Evolutionary conservation across 1,140 invertebrate species (phyloP), one percentile per base, ranked within the genome.

Genomic region (Drosophila malerkotliana): DNA sequence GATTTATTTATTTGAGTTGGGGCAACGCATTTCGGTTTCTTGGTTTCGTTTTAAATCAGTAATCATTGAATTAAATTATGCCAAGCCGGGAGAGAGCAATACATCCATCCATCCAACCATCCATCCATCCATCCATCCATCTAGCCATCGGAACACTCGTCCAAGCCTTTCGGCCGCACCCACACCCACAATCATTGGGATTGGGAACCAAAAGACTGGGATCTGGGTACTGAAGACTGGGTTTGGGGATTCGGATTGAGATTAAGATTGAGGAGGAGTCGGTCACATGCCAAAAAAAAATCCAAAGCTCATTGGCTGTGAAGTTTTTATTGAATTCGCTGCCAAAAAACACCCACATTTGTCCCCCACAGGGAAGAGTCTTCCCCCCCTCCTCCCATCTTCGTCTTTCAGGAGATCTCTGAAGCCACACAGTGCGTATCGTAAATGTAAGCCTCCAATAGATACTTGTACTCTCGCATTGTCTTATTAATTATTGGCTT

Each of bases 61-160:
- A 87, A 87, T 89, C 83, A 87, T 87, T 87, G 83, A 87, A 87
- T 87, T 87, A 83, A 87, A 89, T 87, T 87, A 88, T 88, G 83
- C 78, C 82, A 66, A 14, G 30, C 15, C 12, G 26, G 5, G 34
- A 18, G 28, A 51, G 18, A 44, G n/a, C 15, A 12, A 41, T 49
- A 51, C 32, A 75, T 32, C 53, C 48, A 67, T 55, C 68, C 77
- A 80, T 62, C 24, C 24, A 15, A 15, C 18, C 18, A 18, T 18
- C 18, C 18, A 18, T 1, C 21, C 21, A 21, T 21, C 53, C 61
- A 52, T 49, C 56, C 24, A 66, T 48, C 37, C 53, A 41, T 39
- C 37, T 39, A 74, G 37, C 55, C 30, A 56, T 55, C 26, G 15
- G 10, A 18, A 7, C 32, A 15, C 41, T 44, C 53, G 62, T 63